A percentile compares a stretch with the other conserved stretches of the same genome.
phyloP scores from a whole-genome alignment of 2,113 vertebrate genomes.

The Rutilus rutilus region DNA sequence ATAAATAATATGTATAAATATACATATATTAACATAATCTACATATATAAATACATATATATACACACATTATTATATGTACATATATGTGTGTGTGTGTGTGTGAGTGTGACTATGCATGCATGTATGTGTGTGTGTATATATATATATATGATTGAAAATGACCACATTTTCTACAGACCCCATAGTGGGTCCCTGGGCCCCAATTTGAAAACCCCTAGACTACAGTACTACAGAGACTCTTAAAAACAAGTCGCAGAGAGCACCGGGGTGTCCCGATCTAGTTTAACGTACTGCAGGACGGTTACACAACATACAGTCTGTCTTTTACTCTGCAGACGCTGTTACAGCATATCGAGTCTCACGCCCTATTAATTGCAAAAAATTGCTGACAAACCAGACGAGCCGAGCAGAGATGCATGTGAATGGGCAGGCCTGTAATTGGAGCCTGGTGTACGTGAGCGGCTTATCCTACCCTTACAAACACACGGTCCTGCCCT shows the following conservation, averaged over 20 bases:
- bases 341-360: conserved; percentile 4
- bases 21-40: too few relatives aligned
- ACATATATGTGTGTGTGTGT: too few relatives aligned
- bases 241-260: neutral
- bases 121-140: too few relatives aligned
- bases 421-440: conserved; percentile 53
- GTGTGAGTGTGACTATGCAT: too few relatives aligned
- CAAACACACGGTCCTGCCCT: conserved; percentile 39
- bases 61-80: too few relatives aligned
- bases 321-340: neutral
- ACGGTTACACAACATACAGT: neutral
- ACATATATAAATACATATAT: too few relatives aligned
- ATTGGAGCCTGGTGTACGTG: conserved; percentile 52
- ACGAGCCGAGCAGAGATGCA: conserved; percentile 22
- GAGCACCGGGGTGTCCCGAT: neutral
- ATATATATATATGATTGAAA: too few relatives aligned
- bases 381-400: conserved; percentile 50
- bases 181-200: neutral
- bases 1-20: too few relatives aligned
- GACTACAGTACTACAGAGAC: neutral
- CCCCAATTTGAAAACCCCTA: neutral
- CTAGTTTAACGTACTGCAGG: neutral
- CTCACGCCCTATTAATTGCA: conserved; percentile 38
- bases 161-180: neutral
- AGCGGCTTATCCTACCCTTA: conserved; percentile 50